Evolutionary conservation across 1,140 invertebrate genomes (phyloP), one percentile per base, ranked within the genome.

Genomic region (Lasaia peninsularis): DNA sequence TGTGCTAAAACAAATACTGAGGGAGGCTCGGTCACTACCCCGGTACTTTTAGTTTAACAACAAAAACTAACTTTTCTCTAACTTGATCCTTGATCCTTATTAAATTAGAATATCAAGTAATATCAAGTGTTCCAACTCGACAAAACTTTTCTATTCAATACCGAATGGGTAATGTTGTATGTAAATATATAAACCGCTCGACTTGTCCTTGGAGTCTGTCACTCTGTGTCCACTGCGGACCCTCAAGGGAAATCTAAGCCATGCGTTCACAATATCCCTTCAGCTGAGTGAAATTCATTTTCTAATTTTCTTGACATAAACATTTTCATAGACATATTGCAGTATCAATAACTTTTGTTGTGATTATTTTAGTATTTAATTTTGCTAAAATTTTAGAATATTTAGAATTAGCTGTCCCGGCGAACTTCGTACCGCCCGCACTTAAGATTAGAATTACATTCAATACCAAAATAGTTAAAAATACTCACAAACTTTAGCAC

Each of bases 101-200:
- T n/a, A n/a, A n/a, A n/a, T n/a, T n/a, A n/a, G n/a, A n/a, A n/a
- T n/a, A n/a, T n/a, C n/a, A n/a, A n/a, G n/a, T n/a, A n/a, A n/a
- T 28, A 28, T 28, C 24, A 28, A 28, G 24, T 28, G 24, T 28
- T 28, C 8, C 24, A 28, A 28, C 24, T 28, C 24, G 8, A 28
- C 24, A 28, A 28, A 28, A 6, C 24, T 7, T 28, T 40, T 18
- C 20, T 44, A 48, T 48, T 48, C 10, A 48, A 24, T 48, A n/a
- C 10, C 1, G 21, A 48, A 6, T 48, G 18, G 0, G 5, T 21
- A 48, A 48, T 48, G 40, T 48, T 48, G 40, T 48, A 48, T 48
- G 40, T 48, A 48, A 48, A 48, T 48, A 48, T 48, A n/a, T 48
- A 21, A 48, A 48, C 18, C 40, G 20, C 20, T 48, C 40, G n/a